These are phyloP conservation scores for Euplagia quadripunctaria DNA, from an alignment of 2,888 invertebrate genomes.

Conservation along the genomic window DNA sequence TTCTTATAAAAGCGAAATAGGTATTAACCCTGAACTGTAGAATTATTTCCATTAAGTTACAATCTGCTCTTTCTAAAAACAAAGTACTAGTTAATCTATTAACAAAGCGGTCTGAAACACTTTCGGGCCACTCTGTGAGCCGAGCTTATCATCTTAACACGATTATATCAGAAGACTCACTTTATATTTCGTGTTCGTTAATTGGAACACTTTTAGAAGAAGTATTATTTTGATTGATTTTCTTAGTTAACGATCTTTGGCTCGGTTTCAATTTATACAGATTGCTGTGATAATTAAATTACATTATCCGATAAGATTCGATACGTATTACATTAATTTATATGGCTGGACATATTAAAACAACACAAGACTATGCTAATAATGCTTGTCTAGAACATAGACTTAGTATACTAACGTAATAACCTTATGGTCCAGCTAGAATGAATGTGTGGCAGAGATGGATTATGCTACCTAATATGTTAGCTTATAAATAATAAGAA, in stretches of 20 bases:
- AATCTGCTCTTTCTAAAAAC: not conserved
- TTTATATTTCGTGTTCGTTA: conserved; percentile 1
- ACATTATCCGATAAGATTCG: not conserved
- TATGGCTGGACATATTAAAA: not conserved
- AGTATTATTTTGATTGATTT: conserved; percentile 11
- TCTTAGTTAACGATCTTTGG: conserved; percentile 7
- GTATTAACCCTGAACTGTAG: not conserved
- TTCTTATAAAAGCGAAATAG: not conserved
- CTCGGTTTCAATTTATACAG: not conserved
- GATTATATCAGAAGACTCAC: not conserved
- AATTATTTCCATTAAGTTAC: not conserved
- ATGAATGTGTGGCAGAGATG: not conserved
- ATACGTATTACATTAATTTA: no score
- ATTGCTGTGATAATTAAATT: conserved; percentile 3
- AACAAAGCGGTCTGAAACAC: not conserved
- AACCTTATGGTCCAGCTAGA: no score
- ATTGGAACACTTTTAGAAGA: not conserved
- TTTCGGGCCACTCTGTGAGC: not conserved
- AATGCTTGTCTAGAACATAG: not conserved
- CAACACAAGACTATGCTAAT: not conserved
- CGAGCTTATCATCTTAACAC: not conserved
- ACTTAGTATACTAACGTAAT: no score
- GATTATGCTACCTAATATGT: not conserved
- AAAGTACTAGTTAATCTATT: not conserved
- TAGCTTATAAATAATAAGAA: not conserved